These are phyloP conservation scores for Syngnathus scovelli DNA, from an alignment of 2,113 vertebrate species.

Conservation along the genomic window DNA sequence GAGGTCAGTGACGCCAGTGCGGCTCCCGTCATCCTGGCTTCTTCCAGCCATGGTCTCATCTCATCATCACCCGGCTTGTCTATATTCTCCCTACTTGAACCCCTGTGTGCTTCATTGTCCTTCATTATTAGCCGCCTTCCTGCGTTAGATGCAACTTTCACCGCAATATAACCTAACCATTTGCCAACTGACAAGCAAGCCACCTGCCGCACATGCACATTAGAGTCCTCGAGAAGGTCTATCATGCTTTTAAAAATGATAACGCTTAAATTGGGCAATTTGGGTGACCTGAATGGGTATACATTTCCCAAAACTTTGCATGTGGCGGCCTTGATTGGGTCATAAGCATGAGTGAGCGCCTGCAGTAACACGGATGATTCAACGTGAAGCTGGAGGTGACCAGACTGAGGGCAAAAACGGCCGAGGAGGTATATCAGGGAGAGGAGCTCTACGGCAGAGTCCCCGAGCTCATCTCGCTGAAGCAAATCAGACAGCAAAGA, in stretches of 20 bases:
- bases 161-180: slow-evolving; percentile 60
- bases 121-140: slow-evolving; percentile 10
- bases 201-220: slow-evolving; percentile 48
- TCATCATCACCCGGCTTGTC: slow-evolving; percentile 12
- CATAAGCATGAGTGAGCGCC: slow-evolving; percentile 65
- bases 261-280: slow-evolving; percentile 11
- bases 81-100: background rate
- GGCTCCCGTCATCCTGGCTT: slow-evolving; percentile 43
- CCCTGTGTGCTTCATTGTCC: slow-evolving; percentile 15
- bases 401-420: slow-evolving; percentile 49
- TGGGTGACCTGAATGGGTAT: slow-evolving; percentile 29
- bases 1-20: slow-evolving; percentile 46
- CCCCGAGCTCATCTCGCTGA: slow-evolving; percentile 51
- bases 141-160: slow-evolving; percentile 14
- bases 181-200: slow-evolving; percentile 64
- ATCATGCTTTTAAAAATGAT: slow-evolving; percentile 57
- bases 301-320: slow-evolving; percentile 79
- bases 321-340: slow-evolving; percentile 70
- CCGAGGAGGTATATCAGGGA: slow-evolving; percentile 74
- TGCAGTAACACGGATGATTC: slow-evolving; percentile 59
- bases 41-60: slow-evolving; percentile 49
- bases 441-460: slow-evolving; percentile 74
- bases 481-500: slow-evolving; percentile 67
- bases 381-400: slow-evolving; percentile 51
- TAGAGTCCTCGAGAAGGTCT: slow-evolving; percentile 51